These are phyloP conservation scores for Agonopterix heracliana DNA, from an alignment of 2,888 invertebrate genomes.

Conservation along the genomic window DNA sequence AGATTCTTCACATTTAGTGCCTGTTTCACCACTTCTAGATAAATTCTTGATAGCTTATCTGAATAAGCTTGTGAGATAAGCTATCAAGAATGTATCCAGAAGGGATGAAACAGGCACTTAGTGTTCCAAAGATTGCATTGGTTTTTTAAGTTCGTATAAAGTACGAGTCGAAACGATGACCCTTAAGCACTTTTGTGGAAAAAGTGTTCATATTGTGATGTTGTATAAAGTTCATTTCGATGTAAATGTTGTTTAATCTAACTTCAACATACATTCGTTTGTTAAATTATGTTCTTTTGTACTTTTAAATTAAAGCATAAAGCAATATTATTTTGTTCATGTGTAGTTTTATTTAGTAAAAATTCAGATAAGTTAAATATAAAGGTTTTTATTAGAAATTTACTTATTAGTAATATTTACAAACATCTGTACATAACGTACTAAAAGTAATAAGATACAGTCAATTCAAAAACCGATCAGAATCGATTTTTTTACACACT, in stretches of 20 bases:
- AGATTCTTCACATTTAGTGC: too few relatives aligned
- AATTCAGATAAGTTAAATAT: not conserved
- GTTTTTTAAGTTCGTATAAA: too few relatives aligned
- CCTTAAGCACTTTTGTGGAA: not conserved
- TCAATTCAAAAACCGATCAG: too few relatives aligned
- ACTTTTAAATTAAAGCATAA: conserved; percentile 48
- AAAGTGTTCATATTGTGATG: conserved; percentile 15
- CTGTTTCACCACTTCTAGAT: too few relatives aligned
- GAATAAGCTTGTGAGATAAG: too few relatives aligned
- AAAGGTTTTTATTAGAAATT: not conserved
- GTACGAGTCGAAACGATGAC: not conserved
- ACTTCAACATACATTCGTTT: conserved; percentile 21
- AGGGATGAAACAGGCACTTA: too few relatives aligned
- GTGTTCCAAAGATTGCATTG: too few relatives aligned
- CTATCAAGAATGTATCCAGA: too few relatives aligned
- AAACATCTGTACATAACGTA: not conserved
- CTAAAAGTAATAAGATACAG: not conserved
- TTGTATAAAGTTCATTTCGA: conserved; percentile 27
- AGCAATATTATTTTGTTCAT: conserved; percentile 58
- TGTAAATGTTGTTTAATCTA: conserved; percentile 27
- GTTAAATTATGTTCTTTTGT: conserved; percentile 49
- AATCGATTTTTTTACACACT: too few relatives aligned
- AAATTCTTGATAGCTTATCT: too few relatives aligned
- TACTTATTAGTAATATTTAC: not conserved
- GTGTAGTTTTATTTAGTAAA: conserved; percentile 35